phyloP scores from a whole-genome alignment of 2,797 vertebrate species.

The Acestrorhynchus altus region DNA sequence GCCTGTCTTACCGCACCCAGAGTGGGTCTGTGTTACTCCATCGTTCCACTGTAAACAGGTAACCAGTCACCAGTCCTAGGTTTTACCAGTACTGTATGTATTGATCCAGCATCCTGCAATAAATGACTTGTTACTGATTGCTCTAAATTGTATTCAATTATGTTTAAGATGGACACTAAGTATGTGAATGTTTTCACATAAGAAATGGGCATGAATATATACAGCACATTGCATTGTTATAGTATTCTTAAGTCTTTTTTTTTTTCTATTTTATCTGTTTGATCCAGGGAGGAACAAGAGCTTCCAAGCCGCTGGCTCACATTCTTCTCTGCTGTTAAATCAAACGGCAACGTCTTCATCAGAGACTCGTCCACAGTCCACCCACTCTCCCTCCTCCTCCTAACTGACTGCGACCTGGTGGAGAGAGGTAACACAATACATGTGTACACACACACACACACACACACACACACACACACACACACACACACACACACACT shows the following conservation, averaged over 20 bases:
- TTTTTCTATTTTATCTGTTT: too few species aligned
- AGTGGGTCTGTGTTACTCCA: slow-evolving; percentile 89
- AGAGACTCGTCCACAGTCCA: slow-evolving; percentile 91
- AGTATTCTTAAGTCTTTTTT: too few species aligned
- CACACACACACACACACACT: too few species aligned
- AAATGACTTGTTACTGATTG: too few species aligned
- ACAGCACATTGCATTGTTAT: too few species aligned
- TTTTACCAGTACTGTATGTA: too few species aligned
- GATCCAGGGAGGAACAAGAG: slow-evolving; percentile 70
- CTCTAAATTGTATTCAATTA: too few species aligned
- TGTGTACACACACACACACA: not conserved
- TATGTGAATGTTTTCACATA: too few species aligned
- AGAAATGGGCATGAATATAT: too few species aligned
- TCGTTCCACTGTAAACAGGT: slow-evolving; percentile 95
- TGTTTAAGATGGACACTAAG: too few species aligned
- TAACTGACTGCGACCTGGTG: slow-evolving; percentile 87
- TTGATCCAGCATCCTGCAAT: too few species aligned
- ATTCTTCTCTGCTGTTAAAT: slow-evolving; percentile 92
- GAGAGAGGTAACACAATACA: slow-evolving; percentile 80
- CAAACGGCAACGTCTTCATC: slow-evolving; percentile 87
- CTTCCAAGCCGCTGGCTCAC: slow-evolving; percentile 93
- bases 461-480: too few species aligned
- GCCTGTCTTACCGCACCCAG: slow-evolving; percentile 78
- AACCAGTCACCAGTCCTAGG: not conserved
- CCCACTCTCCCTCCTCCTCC: slow-evolving; percentile 89